A percentile compares a stretch with the other conserved stretches of the same genome.
Conservation (phyloP, 2,113 vertebrate genomes). For the Colaptes auratus region DNA sequence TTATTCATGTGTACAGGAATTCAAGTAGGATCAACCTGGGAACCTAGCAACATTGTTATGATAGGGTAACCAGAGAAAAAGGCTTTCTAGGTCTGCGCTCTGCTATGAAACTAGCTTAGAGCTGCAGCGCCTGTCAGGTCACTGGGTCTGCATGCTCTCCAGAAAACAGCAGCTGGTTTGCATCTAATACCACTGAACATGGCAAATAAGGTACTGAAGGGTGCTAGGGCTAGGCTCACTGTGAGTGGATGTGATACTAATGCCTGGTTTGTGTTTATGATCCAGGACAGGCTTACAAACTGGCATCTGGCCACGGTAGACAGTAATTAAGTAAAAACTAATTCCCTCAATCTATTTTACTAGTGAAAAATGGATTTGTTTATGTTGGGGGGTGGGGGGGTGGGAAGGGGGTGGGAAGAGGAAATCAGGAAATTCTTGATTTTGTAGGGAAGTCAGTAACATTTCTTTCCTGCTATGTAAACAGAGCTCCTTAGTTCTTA, state of each 20-base stretch:
- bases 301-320: not conserved
- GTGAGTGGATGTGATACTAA: not conserved
- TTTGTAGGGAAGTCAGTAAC: not conserved
- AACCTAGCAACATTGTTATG: not conserved
- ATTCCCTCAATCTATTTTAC: not conserved
- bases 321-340: not conserved
- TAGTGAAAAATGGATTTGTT: not conserved
- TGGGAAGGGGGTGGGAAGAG: no score
- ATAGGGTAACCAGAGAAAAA: not conserved
- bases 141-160: not conserved
- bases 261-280: not conserved
- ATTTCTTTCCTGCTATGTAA: not conserved
- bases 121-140: accelerated
- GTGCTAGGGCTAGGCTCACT: not conserved
- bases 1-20: not conserved
- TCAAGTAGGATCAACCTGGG: not conserved
- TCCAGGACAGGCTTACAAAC: not conserved
- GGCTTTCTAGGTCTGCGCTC: not conserved
- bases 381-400: not conserved
- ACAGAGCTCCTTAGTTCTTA: not conserved
- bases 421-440: not conserved
- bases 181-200: not conserved
- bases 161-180: not conserved
- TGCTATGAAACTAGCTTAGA: not conserved
- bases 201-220: not conserved